Base-by-base conservation (phyloP, 2,888 invertebrate genomes). In the Polylopha cassiicola region DNA sequence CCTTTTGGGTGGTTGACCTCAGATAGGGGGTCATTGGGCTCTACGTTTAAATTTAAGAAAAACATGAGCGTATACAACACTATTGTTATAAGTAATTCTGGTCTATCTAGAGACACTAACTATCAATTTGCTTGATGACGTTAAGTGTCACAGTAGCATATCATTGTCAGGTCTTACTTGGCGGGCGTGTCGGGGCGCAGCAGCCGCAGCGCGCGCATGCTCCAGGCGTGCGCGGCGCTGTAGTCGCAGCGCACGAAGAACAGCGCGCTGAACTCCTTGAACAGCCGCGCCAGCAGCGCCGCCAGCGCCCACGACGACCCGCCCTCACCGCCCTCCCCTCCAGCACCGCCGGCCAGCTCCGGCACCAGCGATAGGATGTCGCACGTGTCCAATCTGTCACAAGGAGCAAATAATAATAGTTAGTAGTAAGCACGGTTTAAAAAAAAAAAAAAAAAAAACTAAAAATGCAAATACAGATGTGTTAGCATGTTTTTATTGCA, bases 201-300 rank as follows among this genome's bases (percentile, higher is more conserved):
- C 58, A 92, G 87, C 30, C 86, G 78, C 49, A 97, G 84, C 22
- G 96, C 95, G 61, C 90, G 87, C 56, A 91, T 81, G 67, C 93
- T 91, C 93, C 95, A 95, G 48, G 88, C 87, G 72, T 91, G 91
- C 56, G 89, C 88, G 69, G 92, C 93, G 72, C 92, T 91, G 79
- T 95, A 97, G 87, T 95, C 93, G 78, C 95, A 95, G 64, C 92
- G 90, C 62, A 91, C 90, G 81, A 94, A 95, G 84, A 90, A 91
- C 61, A 95, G 87, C 51, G 91, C 88, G 57, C 95, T 94, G 76
- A 94, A 92, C 81, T 95, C 94, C 51, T 92, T 90, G 74, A 92
- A 95, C 23, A 95, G 87, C 34, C 92, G 91, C 51, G 95, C 92
- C 48, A 82, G 65, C 48, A 89, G 73, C 47, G 78, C 70, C 29